These are phyloP conservation scores for Tuberolachnus salignus DNA, from an alignment of 2,888 invertebrate genomes.

Conservation along the genomic window DNA sequence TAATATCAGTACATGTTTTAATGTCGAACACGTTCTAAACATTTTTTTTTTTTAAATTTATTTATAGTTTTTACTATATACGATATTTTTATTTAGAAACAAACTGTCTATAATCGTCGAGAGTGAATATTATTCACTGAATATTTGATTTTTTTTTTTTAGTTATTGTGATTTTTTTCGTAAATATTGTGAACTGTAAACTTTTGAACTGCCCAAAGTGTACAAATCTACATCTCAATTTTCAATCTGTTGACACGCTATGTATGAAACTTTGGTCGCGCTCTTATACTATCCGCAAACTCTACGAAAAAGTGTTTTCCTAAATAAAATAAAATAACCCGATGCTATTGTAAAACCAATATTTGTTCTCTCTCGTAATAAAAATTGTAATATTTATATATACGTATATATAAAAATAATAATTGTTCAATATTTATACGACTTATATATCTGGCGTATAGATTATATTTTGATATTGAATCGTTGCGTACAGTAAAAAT, in stretches of 20 bases:
- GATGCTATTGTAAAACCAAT: no score
- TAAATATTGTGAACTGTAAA: conserved; percentile 7
- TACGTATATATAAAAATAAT: no score
- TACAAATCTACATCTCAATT: not conserved
- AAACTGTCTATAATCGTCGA: not conserved
- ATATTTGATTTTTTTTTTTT: not conserved
- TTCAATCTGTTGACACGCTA: not conserved
- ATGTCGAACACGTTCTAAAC: not conserved
- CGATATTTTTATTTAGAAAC: not conserved
- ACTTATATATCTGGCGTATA: no score
- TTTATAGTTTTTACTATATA: no score
- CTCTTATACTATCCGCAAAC: not conserved
- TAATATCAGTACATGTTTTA: not conserved
- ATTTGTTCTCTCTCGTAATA: no score
- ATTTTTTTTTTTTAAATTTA: no score
- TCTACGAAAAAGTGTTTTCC: no score
- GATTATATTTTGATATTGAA: no score
- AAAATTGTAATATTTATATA: no score
- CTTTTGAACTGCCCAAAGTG: not conserved
- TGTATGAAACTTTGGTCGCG: conserved; percentile 9
- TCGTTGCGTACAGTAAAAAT: no score
- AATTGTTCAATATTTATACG: no score
- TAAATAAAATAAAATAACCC: no score
- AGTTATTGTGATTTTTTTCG: not conserved
- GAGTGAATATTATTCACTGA: not conserved